These are phyloP conservation scores for Eulacestoma nigropectus DNA, from an alignment of 2,113 vertebrate species.

Conservation along the genomic window DNA sequence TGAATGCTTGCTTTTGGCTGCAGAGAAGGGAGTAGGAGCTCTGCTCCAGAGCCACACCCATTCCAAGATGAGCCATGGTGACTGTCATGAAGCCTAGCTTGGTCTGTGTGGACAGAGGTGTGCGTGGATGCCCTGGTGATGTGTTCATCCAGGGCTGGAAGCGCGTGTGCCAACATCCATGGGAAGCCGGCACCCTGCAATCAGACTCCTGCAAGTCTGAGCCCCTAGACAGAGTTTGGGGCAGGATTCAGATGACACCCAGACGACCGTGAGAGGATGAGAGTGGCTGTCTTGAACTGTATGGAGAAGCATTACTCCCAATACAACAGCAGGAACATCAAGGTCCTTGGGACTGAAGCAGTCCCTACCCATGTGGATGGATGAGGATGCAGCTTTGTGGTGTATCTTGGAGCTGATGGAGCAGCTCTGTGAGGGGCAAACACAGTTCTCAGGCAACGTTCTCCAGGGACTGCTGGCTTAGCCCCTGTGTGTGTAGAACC, in stretches of 20 bases:
- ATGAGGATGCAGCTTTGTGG: background rate
- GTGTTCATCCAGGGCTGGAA: background rate
- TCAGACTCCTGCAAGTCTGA: background rate
- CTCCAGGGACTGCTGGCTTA: background rate
- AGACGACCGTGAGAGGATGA: background rate
- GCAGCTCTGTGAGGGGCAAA: background rate
- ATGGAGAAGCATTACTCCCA: background rate
- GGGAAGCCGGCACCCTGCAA: background rate
- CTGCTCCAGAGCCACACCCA: background rate
- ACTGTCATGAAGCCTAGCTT: background rate
- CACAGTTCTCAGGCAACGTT: background rate
- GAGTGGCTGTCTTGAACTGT: background rate
- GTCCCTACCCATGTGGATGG: background rate
- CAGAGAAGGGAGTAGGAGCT: background rate
- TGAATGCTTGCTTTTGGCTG: background rate
- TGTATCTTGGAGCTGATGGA: background rate
- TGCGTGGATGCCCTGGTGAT: rapidly evolving
- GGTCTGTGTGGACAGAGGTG: background rate
- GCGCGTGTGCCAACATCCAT: rapidly evolving
- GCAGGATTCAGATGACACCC: background rate
- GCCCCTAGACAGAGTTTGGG: background rate
- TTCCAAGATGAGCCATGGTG: background rate
- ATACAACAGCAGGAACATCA: background rate
- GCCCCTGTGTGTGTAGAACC: background rate
- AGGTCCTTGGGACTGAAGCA: too few species aligned